A percentile compares a stretch with the other conserved stretches of the same genome.
Conservation (phyloP, 2,797 vertebrate species). For the Lacerta agilis region DNA sequence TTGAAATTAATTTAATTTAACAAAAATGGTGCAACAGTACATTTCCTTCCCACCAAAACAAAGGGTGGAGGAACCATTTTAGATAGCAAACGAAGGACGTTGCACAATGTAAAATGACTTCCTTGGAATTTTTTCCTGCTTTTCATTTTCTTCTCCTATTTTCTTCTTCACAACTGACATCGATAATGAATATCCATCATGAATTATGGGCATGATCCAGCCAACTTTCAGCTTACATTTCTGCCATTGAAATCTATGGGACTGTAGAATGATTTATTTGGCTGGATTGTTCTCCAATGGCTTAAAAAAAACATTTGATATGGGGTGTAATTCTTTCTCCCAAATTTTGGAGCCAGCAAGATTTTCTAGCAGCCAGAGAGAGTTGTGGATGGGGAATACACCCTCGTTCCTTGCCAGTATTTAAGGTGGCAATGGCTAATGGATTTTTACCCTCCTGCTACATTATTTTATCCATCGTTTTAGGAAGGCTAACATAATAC, state of each 20-base stretch:
- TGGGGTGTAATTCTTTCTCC: background rate
- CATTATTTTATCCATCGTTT: slow-evolving; percentile 29
- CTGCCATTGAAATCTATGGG: background rate
- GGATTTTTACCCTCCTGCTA: slow-evolving; percentile 14
- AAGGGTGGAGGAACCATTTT: slow-evolving; percentile 31
- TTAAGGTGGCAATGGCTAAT: background rate
- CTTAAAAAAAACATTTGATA: background rate
- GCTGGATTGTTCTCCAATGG: background rate
- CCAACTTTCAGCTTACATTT: background rate
- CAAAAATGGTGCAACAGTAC: slow-evolving; percentile 64
- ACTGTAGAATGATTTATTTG: slow-evolving; percentile 27
- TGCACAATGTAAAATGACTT: slow-evolving; percentile 64
- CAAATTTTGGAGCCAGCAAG: slow-evolving; percentile 13
- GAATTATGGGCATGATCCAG: background rate
- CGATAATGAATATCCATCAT: slow-evolving; percentile 19
- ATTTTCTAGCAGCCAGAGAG: background rate
- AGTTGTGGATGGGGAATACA: background rate
- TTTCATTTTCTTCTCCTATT: slow-evolving; percentile 24
- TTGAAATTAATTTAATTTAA: slow-evolving; percentile 69
- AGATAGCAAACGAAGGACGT: slow-evolving; percentile 56
- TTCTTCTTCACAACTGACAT: slow-evolving; percentile 49
- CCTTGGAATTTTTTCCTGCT: slow-evolving; percentile 32
- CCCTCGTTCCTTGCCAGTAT: background rate
- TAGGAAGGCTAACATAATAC: slow-evolving; percentile 48
- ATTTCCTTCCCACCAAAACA: slow-evolving; percentile 43